Percentiles rank a stretch among this genome's conserved stretches.
Evolutionary conservation across 2,888 invertebrate species (phyloP).

Genomic region (Lycaena phlaeas): DNA sequence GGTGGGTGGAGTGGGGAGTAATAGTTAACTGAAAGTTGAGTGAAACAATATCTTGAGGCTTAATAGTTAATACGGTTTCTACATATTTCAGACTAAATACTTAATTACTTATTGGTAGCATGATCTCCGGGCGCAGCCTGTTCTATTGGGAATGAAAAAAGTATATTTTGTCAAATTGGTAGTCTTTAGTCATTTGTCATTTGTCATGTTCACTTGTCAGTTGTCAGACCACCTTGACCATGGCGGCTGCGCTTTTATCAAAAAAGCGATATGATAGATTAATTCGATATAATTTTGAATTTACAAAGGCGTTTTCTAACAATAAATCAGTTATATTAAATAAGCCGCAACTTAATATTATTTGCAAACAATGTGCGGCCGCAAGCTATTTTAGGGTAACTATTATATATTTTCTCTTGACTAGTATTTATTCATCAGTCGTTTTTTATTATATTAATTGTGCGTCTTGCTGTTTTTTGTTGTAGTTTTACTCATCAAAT

Average conservation of each 20-base stretch:
- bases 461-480: constrained; percentile 18
- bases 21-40: too few relatives aligned
- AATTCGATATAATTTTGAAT: constrained; percentile 46
- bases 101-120: too few relatives aligned
- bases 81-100: too few relatives aligned
- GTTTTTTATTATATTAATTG: constrained; percentile 8
- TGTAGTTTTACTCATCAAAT: constrained; percentile 47
- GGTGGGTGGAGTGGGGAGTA: too few relatives aligned
- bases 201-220: background rate
- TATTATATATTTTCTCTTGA: too few relatives aligned
- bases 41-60: too few relatives aligned
- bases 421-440: constrained; percentile 7
- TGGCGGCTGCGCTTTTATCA: constrained; percentile 59
- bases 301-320: constrained; percentile 32
- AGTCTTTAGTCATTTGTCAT: background rate
- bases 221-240: constrained; percentile 27
- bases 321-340: constrained; percentile 35
- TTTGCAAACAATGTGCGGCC: constrained; percentile 46
- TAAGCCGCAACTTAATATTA: constrained; percentile 41
- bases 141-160: too few relatives aligned
- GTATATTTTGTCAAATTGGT: too few relatives aligned
- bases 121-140: too few relatives aligned
- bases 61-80: too few relatives aligned
- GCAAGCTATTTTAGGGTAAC: constrained; percentile 52
- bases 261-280: constrained; percentile 50